phyloP scores from a whole-genome alignment of 23 tunicate genomes.

The Diplosoma virens region DNA sequence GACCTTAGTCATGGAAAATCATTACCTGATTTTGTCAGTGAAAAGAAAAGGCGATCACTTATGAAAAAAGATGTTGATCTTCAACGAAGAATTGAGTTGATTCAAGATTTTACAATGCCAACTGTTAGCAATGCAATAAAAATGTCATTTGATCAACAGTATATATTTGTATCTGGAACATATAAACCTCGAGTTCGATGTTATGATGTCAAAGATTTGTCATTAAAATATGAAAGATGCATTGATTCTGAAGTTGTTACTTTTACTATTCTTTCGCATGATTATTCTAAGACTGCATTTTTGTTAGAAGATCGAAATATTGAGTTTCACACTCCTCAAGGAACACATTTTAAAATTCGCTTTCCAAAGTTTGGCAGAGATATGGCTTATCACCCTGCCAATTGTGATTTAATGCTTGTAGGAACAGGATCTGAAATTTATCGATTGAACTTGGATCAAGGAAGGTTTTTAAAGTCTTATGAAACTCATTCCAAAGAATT shows the following conservation, averaged over 20 bases:
- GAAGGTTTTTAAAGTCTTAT: conserved; percentile 71
- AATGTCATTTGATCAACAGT: conserved; percentile 78
- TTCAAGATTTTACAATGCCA: conserved; percentile 97
- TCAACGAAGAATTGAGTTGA: conserved; percentile 90
- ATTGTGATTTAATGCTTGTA: conserved; percentile 90
- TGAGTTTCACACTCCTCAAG: conserved; percentile 89
- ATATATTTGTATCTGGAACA: conserved; percentile 87
- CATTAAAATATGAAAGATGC: conserved; percentile 93
- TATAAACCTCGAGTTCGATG: conserved; percentile 93
- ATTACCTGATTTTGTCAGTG: conserved; percentile 78
- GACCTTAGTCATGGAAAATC: conserved; percentile 81
- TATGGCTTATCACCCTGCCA: conserved; percentile 67
- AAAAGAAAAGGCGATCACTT: conserved; percentile 51
- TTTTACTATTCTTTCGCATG: conserved; percentile 80
- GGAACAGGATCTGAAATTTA: conserved; percentile 90
- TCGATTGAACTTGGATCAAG: conserved; percentile 79
- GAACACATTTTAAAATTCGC: conserved; percentile 74
- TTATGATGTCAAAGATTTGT: conserved; percentile 86
- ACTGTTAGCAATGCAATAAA: conserved; percentile 73
- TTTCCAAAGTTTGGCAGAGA: conserved; percentile 93
- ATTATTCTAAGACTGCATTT: conserved; percentile 76
- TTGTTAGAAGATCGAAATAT: conserved; percentile 60
- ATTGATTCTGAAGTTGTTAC: conserved; percentile 83
- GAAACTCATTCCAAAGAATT: conserved; percentile 37
- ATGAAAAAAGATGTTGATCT: conserved; percentile 70